phyloP scores from a whole-genome alignment of 2,888 invertebrate species.

The Brenthis hecate region DNA sequence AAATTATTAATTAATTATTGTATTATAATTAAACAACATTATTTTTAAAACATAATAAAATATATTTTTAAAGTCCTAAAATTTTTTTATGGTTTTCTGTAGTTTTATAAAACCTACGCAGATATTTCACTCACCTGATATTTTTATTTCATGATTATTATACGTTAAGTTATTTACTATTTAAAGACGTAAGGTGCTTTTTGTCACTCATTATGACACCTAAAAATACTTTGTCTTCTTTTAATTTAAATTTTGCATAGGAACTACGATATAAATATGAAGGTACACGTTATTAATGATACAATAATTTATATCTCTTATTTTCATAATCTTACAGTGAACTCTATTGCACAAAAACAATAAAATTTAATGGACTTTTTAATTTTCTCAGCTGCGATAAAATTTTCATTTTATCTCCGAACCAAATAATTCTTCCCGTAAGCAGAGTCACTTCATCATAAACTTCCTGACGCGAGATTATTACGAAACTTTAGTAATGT shows the following conservation, averaged over 20 bases:
- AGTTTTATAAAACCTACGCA: no score
- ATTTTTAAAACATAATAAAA: no score
- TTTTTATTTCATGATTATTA: no score
- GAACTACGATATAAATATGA: no score
- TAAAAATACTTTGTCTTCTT: no score
- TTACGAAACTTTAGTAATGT: constrained; percentile 27
- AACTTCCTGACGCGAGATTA: constrained; percentile 33
- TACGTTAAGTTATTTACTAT: no score
- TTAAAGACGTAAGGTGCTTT: no score
- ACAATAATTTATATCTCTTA: neutral
- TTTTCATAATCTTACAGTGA: neutral
- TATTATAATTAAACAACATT: neutral
- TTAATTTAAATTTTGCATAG: no score
- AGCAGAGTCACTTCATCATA: constrained; percentile 29
- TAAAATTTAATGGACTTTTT: constrained; percentile 20
- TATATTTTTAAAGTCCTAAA: no score
- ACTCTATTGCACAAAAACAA: constrained; percentile 10
- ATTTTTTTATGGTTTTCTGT: no score
- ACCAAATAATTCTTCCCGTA: constrained; percentile 32
- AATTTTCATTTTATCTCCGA: constrained; percentile 28
- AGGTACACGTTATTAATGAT: neutral
- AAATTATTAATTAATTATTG: neutral
- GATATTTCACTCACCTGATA: no score
- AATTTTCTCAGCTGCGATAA: constrained; percentile 22
- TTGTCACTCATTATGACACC: no score